A percentile compares a stretch with the other conserved stretches of the same genome.
Conservation (phyloP, 2,888 invertebrate species). For the Agrotis segetum region DNA sequence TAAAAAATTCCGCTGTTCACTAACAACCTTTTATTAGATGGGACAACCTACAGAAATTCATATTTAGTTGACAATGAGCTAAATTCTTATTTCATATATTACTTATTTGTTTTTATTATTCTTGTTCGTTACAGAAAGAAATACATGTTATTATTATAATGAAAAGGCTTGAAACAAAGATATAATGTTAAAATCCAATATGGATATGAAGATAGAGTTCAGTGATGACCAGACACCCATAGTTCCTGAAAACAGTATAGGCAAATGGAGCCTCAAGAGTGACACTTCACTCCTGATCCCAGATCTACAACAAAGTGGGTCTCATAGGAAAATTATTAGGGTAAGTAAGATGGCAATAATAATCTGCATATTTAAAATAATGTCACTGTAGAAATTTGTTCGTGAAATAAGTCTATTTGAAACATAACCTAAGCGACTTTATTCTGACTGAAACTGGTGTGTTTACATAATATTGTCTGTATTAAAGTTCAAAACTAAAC, state of each 20-base stretch:
- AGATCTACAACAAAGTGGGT: slow-evolving; percentile 71
- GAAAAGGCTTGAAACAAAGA: slow-evolving; percentile 36
- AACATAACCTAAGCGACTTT: background rate
- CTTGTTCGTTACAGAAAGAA: slow-evolving; percentile 50
- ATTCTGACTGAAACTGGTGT: too few species aligned
- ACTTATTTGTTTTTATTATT: too few species aligned
- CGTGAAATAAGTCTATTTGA: background rate
- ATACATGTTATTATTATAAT: slow-evolving; percentile 33
- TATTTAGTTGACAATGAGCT: background rate
- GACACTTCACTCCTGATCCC: slow-evolving; percentile 69
- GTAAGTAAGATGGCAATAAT: slow-evolving; percentile 66
- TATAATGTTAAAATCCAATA: slow-evolving; percentile 50
- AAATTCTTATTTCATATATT: background rate
- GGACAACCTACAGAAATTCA: background rate
- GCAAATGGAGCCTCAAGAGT: slow-evolving; percentile 68
- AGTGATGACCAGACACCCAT: slow-evolving; percentile 48
- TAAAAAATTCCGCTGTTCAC: background rate
- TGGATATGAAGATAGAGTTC: slow-evolving; percentile 68
- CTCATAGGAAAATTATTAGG: slow-evolving; percentile 84
- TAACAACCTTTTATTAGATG: background rate
- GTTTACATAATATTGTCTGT: too few species aligned
- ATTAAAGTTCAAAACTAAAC: too few species aligned
- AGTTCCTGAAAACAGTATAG: slow-evolving; percentile 52
- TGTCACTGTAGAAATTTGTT: too few species aligned
- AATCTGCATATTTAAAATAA: too few species aligned